Evolutionary conservation across 2,797 vertebrate genomes (phyloP), one percentile per base, ranked within the genome.

Genomic region (Taeniopygia guttata): DNA sequence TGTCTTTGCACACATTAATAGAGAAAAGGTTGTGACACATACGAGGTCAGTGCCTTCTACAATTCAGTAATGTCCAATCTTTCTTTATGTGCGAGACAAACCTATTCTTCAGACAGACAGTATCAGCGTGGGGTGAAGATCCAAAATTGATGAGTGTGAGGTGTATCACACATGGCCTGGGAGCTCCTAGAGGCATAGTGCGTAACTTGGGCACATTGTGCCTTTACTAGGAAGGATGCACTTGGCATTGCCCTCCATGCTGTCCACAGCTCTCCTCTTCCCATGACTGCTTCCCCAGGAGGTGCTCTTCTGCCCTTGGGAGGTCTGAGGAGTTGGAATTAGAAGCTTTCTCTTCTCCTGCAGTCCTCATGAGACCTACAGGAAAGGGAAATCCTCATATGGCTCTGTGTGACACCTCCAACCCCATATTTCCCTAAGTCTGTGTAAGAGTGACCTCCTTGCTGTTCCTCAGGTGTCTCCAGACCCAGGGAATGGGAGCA

Each of bases 401-500:
- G 64, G 27, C 13, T 92, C 64, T 2, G 0, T 25, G 26, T 40
- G 45, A 42, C 16, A 16, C 15, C 12, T 46, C 32, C 54, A 91
- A 43, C 9, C 2, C 54, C 3, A 0, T 20, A 10, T 66, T 91
- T 63, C 30, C 64, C 22, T 2, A 1, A 9, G 22, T 43, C 9
- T 27, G 26, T 45, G 73, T 18, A 67, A 90, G 42, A 70, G 15
- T 10, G 29, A 36, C 48, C 25, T 76, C 64, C 51, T 55, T 70
- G 49, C 7, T 87, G 46, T 22, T 91, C 60, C 36, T 60, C 19
- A 29, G 46, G 5, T 4, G 3, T 72, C 36, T 84, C 22, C 38
- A 63, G 13, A 60, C 15, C 26, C 0, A 1, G 58, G 27, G 13
- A 90, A 48, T 1, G 5, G 51, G 16, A 85, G 45, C 5, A n/a